Evolutionary conservation across 2,113 vertebrate species (phyloP).

Genomic region (Cisticola juncidis): DNA sequence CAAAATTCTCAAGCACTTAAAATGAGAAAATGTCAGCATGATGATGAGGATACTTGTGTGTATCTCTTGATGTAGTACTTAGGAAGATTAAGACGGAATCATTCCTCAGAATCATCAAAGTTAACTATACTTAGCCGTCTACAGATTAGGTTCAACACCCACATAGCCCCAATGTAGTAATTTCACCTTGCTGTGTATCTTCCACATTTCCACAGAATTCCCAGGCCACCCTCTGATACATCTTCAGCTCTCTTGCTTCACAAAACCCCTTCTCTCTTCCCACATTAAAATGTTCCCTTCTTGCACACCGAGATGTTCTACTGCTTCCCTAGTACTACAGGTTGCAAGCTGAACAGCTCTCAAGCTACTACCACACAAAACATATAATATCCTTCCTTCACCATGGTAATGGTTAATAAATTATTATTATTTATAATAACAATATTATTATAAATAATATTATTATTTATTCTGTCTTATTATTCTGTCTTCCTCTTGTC

Average conservation of each 20-base stretch:
- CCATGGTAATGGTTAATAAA: background rate
- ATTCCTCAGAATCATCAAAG: background rate
- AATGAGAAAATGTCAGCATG: background rate
- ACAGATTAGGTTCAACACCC: background rate
- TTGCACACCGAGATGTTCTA: background rate
- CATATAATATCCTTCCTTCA: fast-evolving
- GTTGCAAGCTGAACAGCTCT: background rate
- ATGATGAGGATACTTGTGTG: fast-evolving
- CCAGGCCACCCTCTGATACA: background rate
- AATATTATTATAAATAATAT: no score
- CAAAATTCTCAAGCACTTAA: background rate
- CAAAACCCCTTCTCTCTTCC: background rate
- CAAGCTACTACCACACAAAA: background rate
- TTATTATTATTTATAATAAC: no score
- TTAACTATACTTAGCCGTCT: background rate
- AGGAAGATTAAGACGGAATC: background rate
- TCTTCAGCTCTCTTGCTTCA: background rate
- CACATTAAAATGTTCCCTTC: background rate
- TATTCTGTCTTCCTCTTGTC: background rate
- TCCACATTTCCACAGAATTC: background rate
- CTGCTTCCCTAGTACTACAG: background rate
- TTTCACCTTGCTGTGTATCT: background rate
- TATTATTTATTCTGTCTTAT: no score
- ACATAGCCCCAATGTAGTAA: background rate
- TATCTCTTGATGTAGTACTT: background rate